Evolutionary conservation across 2,113 vertebrate species (phyloP), one percentile per base, ranked within the genome.

Genomic region (Podiceps cristatus): DNA sequence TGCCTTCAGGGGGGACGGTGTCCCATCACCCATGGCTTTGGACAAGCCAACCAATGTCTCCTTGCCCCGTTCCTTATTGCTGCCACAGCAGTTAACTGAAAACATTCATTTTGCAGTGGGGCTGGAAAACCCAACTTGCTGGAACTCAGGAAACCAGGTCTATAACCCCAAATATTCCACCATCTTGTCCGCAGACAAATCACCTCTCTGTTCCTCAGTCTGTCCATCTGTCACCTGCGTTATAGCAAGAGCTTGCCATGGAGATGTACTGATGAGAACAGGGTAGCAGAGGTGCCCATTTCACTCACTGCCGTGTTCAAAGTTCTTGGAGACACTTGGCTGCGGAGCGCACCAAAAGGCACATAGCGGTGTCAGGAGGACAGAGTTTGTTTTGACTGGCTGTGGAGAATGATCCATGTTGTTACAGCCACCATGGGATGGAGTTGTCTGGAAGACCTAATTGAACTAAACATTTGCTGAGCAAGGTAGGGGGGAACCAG

Each of bases 341-440:
- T 28, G 47, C 55, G 72, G 24, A 53, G n/a, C 47, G 60, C 11
- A 68, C 42, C 59, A 83, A 62, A 90, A 86, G 16, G 62, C 82
- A 90, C 25, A 79, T 90, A 77, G 35, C 78, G 59, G 33, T 19
- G 15, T 71, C 67, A 87, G 40, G n/a, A 92, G 37, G 18, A 76
- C 29, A 91, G 25, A 37, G 53, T 20, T 74, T 83, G 49, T 37
- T 92, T 31, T 66, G 19, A 86, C 25, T 8, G 24, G 47, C 45
- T 64, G 63, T 52, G 55, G 88, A 93, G 90, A 97, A 92, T 20
- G n/a, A 92, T 74, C 82, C 79, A 59, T 77, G 55, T 52, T 86
- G 63, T 80, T 96, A 94, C 25, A 88, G 78, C 31, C 69, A 90
- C 68, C 14, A 0, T 50, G 79, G 88, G 92, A 95, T 31, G 37